Evolutionary conservation across 92 coral and sea anemone species (phyloP).

Genomic region (Meandrina meandrites): DNA sequence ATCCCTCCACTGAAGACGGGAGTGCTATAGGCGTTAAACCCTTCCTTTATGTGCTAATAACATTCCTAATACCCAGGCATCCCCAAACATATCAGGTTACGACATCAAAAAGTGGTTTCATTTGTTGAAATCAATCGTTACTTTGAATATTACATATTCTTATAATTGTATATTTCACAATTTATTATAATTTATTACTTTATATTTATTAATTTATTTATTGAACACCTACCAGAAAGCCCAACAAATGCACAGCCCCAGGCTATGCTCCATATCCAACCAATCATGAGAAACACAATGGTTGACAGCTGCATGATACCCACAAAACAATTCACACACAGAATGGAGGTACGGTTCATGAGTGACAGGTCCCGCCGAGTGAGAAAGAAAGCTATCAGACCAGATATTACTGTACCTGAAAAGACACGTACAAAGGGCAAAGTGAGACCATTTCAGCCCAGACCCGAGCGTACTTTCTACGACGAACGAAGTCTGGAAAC

Average conservation of each 20-base stretch:
- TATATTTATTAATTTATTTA: too few relatives aligned
- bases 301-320: conserved; percentile 87
- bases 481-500: background rate
- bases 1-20: too few relatives aligned
- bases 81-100: too few relatives aligned
- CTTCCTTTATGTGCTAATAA: too few relatives aligned
- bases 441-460: background rate
- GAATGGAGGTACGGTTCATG: conserved; percentile 63
- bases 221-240: conserved; percentile 77
- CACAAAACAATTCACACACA: conserved; percentile 81
- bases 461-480: background rate
- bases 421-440: background rate
- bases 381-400: conserved; percentile 80
- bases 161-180: too few relatives aligned
- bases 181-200: too few relatives aligned
- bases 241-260: conserved; percentile 99
- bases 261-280: conserved; percentile 97
- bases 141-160: too few relatives aligned
- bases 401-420: conserved; percentile 88
- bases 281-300: conserved; percentile 87
- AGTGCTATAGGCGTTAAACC: too few relatives aligned
- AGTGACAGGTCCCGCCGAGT: conserved; percentile 59
- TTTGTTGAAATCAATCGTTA: too few relatives aligned
- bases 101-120: too few relatives aligned
- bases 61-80: too few relatives aligned